Evolutionary conservation across 2,113 vertebrate genomes (phyloP), one percentile per base, ranked within the genome.

Genomic region (Ceyx melanurus): DNA sequence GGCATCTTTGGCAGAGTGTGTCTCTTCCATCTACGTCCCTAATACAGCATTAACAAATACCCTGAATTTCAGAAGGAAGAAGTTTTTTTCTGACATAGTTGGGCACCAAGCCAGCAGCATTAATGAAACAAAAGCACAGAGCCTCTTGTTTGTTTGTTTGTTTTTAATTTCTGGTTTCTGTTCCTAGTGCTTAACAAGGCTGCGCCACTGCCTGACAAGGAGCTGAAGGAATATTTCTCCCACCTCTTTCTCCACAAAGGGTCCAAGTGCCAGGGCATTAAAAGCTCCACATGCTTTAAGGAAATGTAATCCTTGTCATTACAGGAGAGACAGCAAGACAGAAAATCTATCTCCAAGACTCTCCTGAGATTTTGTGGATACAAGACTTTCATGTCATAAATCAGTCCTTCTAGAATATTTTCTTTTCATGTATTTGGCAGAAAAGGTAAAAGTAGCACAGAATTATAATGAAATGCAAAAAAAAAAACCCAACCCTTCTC

Each of bases 381-480:
- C 50, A 79, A 87, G 97, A 97, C 95, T 97, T 98, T 97, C 94
- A 97, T 91, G 80, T 95, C 50, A 83, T 94, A 97, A 97, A 96
- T 93, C 82, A 96, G 92, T 97, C 97, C 98, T 98, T 97, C 97
- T 98, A 96, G 93, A 96, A 95, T 58, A 70, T 67, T 23, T 35
- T 71, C 58, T 95, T 97, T 74, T 94, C 72, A 92, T 82, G 70
- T 74, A 82, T 88, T 94, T 92, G 90, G 51, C 85, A 92, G 75
- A 75, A 83, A 92, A 72, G 40, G 40, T 81, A 96, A 77, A 65
- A 83, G 54, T 46, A 80, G 48, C 40, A 58, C 57, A 78, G 82
- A 96, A 96, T 96, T 82, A 95, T 75, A 95, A 94, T 15, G 28
- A 92, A 90, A 86, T 35, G 37, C 81, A 87, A 96, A 96, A 93